Conservation (phyloP, 2,888 invertebrate species). For the Mythimna loreyi region DNA sequence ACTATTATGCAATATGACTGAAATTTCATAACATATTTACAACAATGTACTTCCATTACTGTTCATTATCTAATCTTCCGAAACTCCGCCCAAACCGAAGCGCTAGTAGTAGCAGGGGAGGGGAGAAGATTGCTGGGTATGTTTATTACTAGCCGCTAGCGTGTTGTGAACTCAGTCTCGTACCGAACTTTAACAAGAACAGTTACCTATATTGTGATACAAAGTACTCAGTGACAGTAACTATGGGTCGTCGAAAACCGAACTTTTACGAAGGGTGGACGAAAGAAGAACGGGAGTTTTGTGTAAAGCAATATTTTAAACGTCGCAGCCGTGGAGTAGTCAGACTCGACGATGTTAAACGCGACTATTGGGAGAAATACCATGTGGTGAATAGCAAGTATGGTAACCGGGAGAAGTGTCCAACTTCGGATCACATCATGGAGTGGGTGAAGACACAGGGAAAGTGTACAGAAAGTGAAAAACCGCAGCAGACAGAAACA, state of each 20-base stretch:
- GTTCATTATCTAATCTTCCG: background rate
- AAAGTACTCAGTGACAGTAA: no score
- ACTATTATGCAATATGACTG: background rate
- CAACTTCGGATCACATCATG: background rate
- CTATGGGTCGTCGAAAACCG: background rate
- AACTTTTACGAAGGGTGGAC: background rate
- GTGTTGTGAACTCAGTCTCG: background rate
- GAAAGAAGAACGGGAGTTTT: background rate
- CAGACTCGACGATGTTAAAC: background rate
- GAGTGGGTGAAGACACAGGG: background rate
- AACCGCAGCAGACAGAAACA: background rate
- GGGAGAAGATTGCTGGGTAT: background rate
- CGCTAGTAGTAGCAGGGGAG: background rate
- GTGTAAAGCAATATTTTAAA: conserved; percentile 1
- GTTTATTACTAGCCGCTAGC: background rate
- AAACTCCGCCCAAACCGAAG: background rate
- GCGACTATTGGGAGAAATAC: background rate
- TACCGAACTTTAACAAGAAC: background rate
- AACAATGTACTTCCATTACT: no score
- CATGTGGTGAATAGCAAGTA: background rate
- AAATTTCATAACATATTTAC: conserved; percentile 1
- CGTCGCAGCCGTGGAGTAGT: no score
- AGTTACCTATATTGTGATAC: no score
- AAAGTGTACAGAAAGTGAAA: background rate
- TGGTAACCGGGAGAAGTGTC: background rate